Evolutionary conservation across 2,113 vertebrate genomes (phyloP).

Genomic region (Leptobrachium ailaonicum): DNA sequence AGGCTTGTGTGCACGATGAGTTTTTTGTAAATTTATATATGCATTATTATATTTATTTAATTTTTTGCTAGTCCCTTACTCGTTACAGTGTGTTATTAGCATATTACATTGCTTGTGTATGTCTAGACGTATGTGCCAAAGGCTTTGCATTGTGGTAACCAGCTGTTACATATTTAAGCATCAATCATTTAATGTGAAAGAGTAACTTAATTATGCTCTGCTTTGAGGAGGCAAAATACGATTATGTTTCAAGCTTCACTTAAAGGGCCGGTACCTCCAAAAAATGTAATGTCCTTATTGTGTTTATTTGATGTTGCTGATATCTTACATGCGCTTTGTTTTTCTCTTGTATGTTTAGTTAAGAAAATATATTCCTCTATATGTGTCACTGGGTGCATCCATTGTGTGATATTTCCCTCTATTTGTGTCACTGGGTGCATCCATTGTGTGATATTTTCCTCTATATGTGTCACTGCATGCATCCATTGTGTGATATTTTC

Average conservation of each 20-base stretch:
- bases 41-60: constrained; percentile 54
- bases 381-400: too few species aligned
- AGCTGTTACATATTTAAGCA: constrained; percentile 72
- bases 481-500: too few species aligned
- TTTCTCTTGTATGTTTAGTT: too few species aligned
- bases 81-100: constrained; percentile 57
- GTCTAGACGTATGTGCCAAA: constrained; percentile 65
- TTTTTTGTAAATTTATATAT: constrained; percentile 54
- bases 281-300: too few species aligned
- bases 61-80: constrained; percentile 55
- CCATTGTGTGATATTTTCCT: too few species aligned
- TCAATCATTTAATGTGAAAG: constrained; percentile 67
- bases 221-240: constrained; percentile 70
- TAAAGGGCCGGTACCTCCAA: too few species aligned
- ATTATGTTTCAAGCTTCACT: constrained; percentile 69
- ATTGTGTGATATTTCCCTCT: too few species aligned
- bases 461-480: too few species aligned
- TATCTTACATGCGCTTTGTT: too few species aligned
- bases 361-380: too few species aligned
- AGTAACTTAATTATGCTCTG: constrained; percentile 70
- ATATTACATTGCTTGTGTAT: constrained; percentile 61
- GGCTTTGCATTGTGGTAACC: constrained; percentile 65
- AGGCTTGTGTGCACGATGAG: constrained; percentile 41
- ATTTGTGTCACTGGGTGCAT: too few species aligned
- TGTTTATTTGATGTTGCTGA: too few species aligned